Evolutionary conservation across 37 sponge, comb jelly and placozoan genomes (phyloP).

Genomic region (Bolinopsis microptera): DNA sequence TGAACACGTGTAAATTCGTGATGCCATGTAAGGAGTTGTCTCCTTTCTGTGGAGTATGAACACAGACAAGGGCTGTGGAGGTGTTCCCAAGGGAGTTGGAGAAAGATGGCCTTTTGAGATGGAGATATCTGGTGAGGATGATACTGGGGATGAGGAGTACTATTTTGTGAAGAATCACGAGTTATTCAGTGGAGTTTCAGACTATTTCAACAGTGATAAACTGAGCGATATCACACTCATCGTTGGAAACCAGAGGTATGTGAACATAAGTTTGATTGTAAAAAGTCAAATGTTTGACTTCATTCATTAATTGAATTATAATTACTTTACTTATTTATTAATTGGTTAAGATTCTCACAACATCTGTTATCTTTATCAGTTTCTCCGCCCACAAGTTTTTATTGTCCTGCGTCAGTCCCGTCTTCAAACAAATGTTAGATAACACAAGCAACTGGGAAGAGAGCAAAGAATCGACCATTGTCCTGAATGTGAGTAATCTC

Average conservation of each 20-base stretch:
- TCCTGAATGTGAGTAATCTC: conserved; percentile 16
- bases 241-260: conserved; percentile 47
- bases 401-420: conserved; percentile 61
- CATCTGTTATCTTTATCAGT: no score
- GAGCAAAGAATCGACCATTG: conserved; percentile 56
- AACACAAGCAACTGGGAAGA: conserved; percentile 58
- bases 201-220: conserved; percentile 43
- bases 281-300: no score
- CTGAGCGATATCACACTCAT: conserved; percentile 49
- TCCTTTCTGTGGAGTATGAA: conserved; percentile 13
- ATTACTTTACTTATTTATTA: no score
- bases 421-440: conserved; percentile 59
- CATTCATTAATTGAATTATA: no score
- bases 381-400: conserved; percentile 42
- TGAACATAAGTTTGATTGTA: not conserved
- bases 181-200: conserved; percentile 16
- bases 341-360: no score
- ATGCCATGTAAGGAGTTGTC: not conserved
- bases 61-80: conserved; percentile 53
- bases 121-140: conserved; percentile 38
- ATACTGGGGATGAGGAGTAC: not conserved
- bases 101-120: conserved; percentile 22
- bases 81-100: conserved; percentile 46
- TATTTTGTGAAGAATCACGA: conserved; percentile 6
- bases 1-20: no score